Percentiles rank a stretch among this genome's conserved stretches.
Conservation (phyloP, 2,888 invertebrate genomes). For the Drosophila pegasa region DNA sequence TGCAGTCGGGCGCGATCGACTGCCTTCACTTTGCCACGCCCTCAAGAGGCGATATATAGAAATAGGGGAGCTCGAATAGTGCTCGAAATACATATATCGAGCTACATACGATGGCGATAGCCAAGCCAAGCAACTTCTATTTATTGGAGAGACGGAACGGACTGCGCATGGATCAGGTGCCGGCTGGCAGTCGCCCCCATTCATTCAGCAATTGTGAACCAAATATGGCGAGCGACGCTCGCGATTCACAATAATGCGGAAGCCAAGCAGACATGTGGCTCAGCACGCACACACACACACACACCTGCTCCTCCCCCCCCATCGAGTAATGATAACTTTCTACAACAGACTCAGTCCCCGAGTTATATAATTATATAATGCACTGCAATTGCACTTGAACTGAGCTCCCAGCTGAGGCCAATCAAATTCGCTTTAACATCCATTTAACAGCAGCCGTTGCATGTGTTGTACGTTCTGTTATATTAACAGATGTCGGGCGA, state of each 20-base stretch:
- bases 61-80: too few species aligned
- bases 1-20: too few species aligned
- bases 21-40: too few species aligned
- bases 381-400: slow-evolving; percentile 8
- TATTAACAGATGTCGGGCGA: not conserved
- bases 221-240: slow-evolving; percentile 40
- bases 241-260: slow-evolving; percentile 47
- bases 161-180: too few species aligned
- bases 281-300: slow-evolving; percentile 34
- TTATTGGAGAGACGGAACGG: too few species aligned
- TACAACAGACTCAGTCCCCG: not conserved
- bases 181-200: not conserved
- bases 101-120: too few species aligned
- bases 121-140: too few species aligned
- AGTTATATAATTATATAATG: slow-evolving; percentile 32
- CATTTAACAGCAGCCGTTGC: not conserved
- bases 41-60: too few species aligned
- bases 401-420: not conserved
- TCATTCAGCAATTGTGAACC: slow-evolving; percentile 32
- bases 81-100: too few species aligned
- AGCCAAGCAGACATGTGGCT: slow-evolving; percentile 39
- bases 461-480: not conserved
- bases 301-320: slow-evolving; percentile 10
- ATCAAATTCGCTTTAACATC: not conserved
- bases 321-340: not conserved